Evolutionary conservation across 2,113 vertebrate species (phyloP), one percentile per base, ranked within the genome.

Genomic region (Calidris pygmaea): DNA sequence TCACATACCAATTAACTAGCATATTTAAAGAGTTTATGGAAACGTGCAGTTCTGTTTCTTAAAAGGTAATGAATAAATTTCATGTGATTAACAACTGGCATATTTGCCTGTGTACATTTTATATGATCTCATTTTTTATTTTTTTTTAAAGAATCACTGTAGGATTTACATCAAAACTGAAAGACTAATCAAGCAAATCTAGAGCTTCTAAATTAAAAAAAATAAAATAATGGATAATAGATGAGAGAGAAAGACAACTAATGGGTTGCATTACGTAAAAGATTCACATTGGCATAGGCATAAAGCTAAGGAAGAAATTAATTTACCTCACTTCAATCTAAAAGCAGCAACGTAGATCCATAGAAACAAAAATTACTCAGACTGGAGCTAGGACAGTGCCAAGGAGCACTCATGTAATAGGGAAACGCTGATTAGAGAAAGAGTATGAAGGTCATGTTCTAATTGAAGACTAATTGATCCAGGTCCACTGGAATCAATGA

Each of bases 391-490:
- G 34, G 47, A 56, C 32, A 81, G 79, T 2, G 48, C 79, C 90
- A 89, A 89, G 72, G 35, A 85, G 87, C 84, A 72, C 43, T 85
- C 62, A 30, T 9, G 71, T 48, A 91, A 83, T 3, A 56, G 24
- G 35, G 35, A 88, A 90, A 75, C 45, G 70, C 76, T 92, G 90
- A 92, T 67, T 86, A 92, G 30, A 83, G 82, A 72, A 45, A 23
- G 79, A 72, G 56, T 22, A 77, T 29, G 29, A 87, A 93, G 92
- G 79, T 95, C 86, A 58, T 34, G 68, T 76, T 94, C 85, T 85
- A 94, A 91, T 45, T 93, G 91, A 91, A 79, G 62, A 62, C 35
- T 72, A 89, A 96, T 79, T 93, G 75, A 95, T 93, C 73, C 56
- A 6, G 6, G 59, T n/a, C 43, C 56, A 39, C 27, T 60, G 60